Evolutionary conservation across 1,140 invertebrate genomes (phyloP).

Genomic region (Achroia grisella): DNA sequence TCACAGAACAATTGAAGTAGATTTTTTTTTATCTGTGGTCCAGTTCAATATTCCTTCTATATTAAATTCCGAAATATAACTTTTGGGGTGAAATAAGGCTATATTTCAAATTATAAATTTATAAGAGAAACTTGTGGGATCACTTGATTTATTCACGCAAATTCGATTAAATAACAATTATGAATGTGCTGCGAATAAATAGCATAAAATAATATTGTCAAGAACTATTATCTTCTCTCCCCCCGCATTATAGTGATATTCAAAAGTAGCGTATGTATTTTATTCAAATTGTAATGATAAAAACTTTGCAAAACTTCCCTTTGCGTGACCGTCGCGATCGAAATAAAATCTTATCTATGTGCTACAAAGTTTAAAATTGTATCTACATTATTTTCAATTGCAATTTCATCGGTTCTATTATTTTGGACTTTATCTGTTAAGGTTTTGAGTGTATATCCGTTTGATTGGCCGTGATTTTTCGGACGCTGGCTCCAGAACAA

Average conservation of each 20-base stretch:
- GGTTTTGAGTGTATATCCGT: slow-evolving; percentile 15
- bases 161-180: not conserved
- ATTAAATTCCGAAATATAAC: too few relatives aligned
- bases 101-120: too few relatives aligned
- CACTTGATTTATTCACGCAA: not conserved
- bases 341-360: slow-evolving; percentile 2
- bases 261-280: slow-evolving; percentile 33
- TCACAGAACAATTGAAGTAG: too few relatives aligned
- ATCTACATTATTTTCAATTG: slow-evolving; percentile 1
- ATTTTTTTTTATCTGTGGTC: too few relatives aligned
- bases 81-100: too few relatives aligned
- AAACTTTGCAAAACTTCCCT: slow-evolving; percentile 12
- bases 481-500: slow-evolving; percentile 38
- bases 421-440: slow-evolving; percentile 8
- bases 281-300: slow-evolving; percentile 20
- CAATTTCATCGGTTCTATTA: slow-evolving; percentile 4
- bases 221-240: slow-evolving; percentile 29
- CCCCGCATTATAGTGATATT: slow-evolving; percentile 40
- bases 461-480: slow-evolving; percentile 19
- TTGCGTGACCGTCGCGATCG: not conserved
- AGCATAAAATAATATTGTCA: not conserved
- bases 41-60: too few relatives aligned
- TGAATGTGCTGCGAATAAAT: not conserved
- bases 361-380: not conserved
- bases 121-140: too few relatives aligned